Evolutionary conservation across 2,113 vertebrate species (phyloP).

Genomic region (Zonotrichia leucophrys): DNA sequence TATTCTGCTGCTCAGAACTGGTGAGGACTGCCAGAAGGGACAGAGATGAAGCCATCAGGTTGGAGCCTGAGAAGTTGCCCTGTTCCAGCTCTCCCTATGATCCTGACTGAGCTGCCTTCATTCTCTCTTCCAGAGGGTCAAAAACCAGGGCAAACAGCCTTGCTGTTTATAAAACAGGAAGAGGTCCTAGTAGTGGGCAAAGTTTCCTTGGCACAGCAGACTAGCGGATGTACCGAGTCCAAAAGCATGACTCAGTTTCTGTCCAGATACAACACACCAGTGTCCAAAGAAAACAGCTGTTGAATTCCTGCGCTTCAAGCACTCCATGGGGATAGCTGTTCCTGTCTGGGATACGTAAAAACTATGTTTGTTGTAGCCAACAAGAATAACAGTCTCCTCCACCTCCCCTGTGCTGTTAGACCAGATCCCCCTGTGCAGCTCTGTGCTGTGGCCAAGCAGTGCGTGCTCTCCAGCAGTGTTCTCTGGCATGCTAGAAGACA

Average conservation of each 20-base stretch:
- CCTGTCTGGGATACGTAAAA: neutral
- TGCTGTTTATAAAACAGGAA: slow-evolving; percentile 9
- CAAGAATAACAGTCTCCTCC: neutral
- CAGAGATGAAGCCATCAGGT: neutral
- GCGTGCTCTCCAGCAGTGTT: neutral
- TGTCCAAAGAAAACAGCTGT: slow-evolving; percentile 30
- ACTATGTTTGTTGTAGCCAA: neutral
- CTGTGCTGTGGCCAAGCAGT: neutral
- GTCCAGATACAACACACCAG: neutral
- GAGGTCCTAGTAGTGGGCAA: neutral
- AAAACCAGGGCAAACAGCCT: neutral
- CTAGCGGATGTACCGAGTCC: neutral
- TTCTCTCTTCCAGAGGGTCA: neutral
- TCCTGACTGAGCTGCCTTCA: neutral
- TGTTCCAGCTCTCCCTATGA: neutral
- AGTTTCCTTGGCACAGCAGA: slow-evolving; percentile 3
- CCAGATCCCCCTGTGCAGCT: neutral
- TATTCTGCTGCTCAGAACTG: neutral
- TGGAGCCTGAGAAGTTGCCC: neutral
- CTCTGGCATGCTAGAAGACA: neutral
- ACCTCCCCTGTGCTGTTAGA: neutral
- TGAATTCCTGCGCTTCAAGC: neutral
- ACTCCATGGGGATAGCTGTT: neutral
- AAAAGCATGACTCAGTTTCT: neutral
- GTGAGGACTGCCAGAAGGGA: neutral